Conservation (phyloP, 2,888 invertebrate genomes). For the Biston stratarius region DNA sequence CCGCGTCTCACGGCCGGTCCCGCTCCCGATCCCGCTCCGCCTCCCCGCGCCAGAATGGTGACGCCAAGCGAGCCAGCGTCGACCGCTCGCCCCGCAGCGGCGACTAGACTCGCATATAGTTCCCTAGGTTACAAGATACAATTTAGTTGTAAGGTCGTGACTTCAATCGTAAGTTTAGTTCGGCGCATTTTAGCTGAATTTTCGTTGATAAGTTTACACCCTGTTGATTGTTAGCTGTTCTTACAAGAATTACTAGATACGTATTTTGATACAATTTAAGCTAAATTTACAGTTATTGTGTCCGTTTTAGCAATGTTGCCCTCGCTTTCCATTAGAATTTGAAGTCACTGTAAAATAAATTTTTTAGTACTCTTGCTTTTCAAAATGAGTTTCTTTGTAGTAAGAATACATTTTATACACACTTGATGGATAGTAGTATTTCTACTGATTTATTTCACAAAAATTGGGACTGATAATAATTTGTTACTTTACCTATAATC, state of each 20-base stretch:
- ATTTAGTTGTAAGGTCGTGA: constrained; percentile 54
- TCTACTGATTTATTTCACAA: constrained; percentile 15
- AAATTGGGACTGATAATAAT: constrained; percentile 28
- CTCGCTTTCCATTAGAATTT: constrained; percentile 15
- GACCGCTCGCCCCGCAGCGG: constrained; percentile 81
- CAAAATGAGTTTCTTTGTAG: constrained; percentile 14
- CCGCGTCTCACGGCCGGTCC: constrained; percentile 64
- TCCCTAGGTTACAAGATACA: constrained; percentile 47
- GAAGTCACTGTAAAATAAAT: constrained; percentile 25
- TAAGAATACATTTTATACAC: constrained; percentile 13
- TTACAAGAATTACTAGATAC: constrained; percentile 1
- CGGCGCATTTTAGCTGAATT: constrained; percentile 23
- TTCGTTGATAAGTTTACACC: constrained; percentile 20
- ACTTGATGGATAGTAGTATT: constrained; percentile 12
- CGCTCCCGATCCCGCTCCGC: constrained; percentile 65
- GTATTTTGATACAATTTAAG: constrained; percentile 10
- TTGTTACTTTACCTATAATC: constrained; percentile 14
- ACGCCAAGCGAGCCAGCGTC: constrained; percentile 63
- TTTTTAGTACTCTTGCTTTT: constrained; percentile 7
- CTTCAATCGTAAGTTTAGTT: constrained; percentile 46
- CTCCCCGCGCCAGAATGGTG: constrained; percentile 77
- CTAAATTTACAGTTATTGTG: not conserved
- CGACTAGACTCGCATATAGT: constrained; percentile 55
- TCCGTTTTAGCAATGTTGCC: constrained; percentile 4
- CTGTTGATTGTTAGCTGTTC: constrained; percentile 5